Percentiles rank a stretch among this genome's conserved stretches.
phyloP scores from a whole-genome alignment of 1,140 invertebrate genomes.

The Drosophila saltans region DNA sequence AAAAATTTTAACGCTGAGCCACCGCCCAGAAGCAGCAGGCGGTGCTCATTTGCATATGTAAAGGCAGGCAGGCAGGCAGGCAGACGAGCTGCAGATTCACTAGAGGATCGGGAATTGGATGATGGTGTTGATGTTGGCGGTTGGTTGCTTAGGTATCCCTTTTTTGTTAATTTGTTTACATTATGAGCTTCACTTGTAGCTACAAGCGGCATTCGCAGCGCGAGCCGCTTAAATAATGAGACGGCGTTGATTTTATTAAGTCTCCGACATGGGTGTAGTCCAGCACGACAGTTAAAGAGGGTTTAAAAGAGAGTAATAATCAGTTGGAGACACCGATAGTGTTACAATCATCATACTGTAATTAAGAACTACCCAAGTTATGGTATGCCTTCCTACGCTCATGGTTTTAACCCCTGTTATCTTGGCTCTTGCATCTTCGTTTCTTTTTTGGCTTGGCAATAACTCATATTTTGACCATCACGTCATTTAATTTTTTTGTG shows the following conservation, averaged over 20 bases:
- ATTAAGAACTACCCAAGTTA: too few relatives aligned
- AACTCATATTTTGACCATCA: conserved; percentile 58
- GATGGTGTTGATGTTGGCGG: conserved; percentile 7
- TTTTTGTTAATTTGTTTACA: conserved; percentile 82
- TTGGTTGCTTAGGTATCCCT: conserved; percentile 13
- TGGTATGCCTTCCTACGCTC: too few relatives aligned
- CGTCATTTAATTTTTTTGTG: not conserved
- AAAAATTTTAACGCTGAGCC: conserved; percentile 68
- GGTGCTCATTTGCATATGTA: conserved; percentile 64
- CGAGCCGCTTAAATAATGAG: conserved; percentile 78
- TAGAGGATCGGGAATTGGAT: not conserved
- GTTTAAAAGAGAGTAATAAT: too few relatives aligned
- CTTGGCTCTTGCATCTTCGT: not conserved
- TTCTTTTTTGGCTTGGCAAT: conserved; percentile 15
- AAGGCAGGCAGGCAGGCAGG: conserved; percentile 2
- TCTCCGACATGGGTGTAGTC: conserved; percentile 15
- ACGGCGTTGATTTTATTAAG: conserved; percentile 77
- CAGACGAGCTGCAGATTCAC: too few relatives aligned
- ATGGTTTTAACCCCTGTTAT: not conserved
- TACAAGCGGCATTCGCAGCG: conserved; percentile 65
- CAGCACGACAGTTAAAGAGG: too few relatives aligned
- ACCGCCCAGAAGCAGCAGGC: conserved; percentile 76
- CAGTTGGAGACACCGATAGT: too few relatives aligned
- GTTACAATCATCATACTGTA: too few relatives aligned
- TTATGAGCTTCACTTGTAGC: conserved; percentile 81